Base-by-base conservation (phyloP, 1,140 invertebrate genomes). In the Drosophila sechellia region DNA sequence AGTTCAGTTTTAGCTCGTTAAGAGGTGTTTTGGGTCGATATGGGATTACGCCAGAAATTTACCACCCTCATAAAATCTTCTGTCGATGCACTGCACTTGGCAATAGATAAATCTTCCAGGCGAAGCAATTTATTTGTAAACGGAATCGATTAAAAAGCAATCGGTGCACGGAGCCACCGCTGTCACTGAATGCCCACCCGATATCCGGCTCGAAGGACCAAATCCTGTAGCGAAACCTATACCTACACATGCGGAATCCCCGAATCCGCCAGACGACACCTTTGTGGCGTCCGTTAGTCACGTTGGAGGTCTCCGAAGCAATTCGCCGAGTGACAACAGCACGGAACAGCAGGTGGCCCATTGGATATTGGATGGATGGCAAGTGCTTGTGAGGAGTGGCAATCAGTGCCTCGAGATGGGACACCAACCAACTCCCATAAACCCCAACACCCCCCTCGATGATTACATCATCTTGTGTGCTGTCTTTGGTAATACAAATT, bases 141-240 rank as follows among this genome's bases (percentile, higher is more conserved):
- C 90, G 90, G 90, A 91, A 91, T 90, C 90, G 90, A 91, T 91
- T 91, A 91, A 91, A 91, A 91, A 90, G 90, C 90, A 91, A 91
- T 91, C 86, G 84, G 76, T 90, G 84, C 85, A 78, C 37, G 50
- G 57, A 54, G 61, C 34, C 49, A 65, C 31, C 34, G 46, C 73
- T 76, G 73, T 76, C 73, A 68, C 46, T 76, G 48, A 64, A 56
- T 48, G 66, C 64, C 64, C 31, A 52, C 53, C 54, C 59, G 65
- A 59, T 59, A 75, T 59, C n/a, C 39, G 11, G 35, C n/a, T 25
- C 59, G 31, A 25, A 55, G 34, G 49, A 53, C 58, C 58, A 68
- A 34, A 43, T 31, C 56, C 61, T 37, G 4, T 15, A 17, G 22
- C 53, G 48, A 50, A 35, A 50, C 31, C 22, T n/a, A 13, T n/a